Evolutionary conservation across 2,113 vertebrate species (phyloP).

Genomic region (Tyto alba): DNA sequence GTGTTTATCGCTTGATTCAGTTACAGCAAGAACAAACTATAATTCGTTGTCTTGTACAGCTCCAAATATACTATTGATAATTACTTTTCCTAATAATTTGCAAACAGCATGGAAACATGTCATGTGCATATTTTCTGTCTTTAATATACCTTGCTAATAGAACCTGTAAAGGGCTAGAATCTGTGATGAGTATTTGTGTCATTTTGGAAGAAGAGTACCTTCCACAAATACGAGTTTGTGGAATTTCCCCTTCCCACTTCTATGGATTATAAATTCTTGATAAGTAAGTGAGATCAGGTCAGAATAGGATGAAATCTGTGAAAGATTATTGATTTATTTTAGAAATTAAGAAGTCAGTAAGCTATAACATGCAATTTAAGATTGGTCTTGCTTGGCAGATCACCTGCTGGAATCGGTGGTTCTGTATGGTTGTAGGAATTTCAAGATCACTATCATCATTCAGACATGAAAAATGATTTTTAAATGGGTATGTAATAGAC

Average conservation of each 20-base stretch:
- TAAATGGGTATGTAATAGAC: background rate
- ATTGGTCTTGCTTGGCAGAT: background rate
- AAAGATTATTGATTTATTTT: background rate
- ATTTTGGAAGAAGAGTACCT: background rate
- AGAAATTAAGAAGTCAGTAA: background rate
- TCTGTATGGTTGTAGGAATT: background rate
- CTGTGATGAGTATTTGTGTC: background rate
- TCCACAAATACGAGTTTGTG: background rate
- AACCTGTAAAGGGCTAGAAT: background rate
- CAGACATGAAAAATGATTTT: constrained; percentile 10
- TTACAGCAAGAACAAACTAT: background rate
- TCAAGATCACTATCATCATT: background rate
- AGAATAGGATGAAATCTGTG: background rate
- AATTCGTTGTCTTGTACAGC: background rate
- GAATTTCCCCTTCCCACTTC: background rate
- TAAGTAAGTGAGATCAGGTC: background rate
- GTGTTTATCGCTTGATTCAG: background rate
- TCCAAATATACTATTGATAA: background rate
- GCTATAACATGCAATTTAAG: background rate
- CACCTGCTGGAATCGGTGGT: background rate
- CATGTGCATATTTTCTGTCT: background rate
- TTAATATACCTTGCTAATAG: background rate
- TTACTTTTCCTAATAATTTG: background rate
- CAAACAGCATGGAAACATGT: background rate
- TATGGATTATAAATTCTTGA: background rate